These are phyloP conservation scores for human (Homo sapiens) DNA, from an alignment of 2,113 vertebrate genomes.

Conservation along the genomic window GRCh38 chr16:88894001-88894500, in stretches of 20 bases:
- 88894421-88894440: too few relatives aligned
- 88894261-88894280: neutral
- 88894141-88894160: too few relatives aligned
- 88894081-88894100: neutral
- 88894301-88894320: too few relatives aligned
- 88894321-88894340: neutral
- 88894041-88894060: too few relatives aligned
- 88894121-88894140: neutral
- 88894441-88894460: too few relatives aligned
- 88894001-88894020: too few relatives aligned
- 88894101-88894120: neutral
- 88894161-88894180: rapidly evolving
- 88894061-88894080: rapidly evolving
- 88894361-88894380: too few relatives aligned
- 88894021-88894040: neutral
- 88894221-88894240: rapidly evolving
- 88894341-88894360: rapidly evolving
- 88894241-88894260: too few relatives aligned
- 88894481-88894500: too few relatives aligned
- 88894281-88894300: rapidly evolving
- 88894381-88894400: neutral
- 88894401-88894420: rapidly evolving
- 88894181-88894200: too few relatives aligned
- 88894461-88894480: too few relatives aligned
- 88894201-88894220: too few relatives aligned